Percentiles rank a stretch among this genome's conserved stretches.
phyloP scores from a whole-genome alignment of 2,888 invertebrate genomes.

The Chymomyza fuscimana region DNA sequence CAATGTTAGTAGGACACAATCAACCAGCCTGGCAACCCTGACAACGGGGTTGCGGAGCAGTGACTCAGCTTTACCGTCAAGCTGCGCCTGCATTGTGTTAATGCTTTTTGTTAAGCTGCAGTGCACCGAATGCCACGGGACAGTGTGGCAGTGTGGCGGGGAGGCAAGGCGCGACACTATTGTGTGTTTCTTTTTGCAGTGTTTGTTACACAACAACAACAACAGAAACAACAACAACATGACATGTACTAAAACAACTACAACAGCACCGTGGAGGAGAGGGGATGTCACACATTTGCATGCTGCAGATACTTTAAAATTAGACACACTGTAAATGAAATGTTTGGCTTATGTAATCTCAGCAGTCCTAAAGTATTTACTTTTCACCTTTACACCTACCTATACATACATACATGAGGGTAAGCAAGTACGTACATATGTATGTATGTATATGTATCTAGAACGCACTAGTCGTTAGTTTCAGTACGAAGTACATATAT shows the following conservation, averaged over 20 bases:
- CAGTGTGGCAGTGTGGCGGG: neutral
- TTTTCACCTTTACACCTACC: neutral
- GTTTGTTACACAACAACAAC: slow-evolving; percentile 56
- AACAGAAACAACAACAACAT: slow-evolving; percentile 25
- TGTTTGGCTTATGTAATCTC: slow-evolving; percentile 14
- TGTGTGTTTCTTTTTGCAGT: slow-evolving; percentile 65
- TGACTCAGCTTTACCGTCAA: slow-evolving; percentile 45
- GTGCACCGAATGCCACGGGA: neutral
- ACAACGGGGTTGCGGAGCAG: neutral
- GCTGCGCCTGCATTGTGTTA: slow-evolving; percentile 75
- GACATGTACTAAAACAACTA: slow-evolving; percentile 11
- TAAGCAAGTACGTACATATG: neutral
- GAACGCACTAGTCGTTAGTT: slow-evolving; percentile 21
- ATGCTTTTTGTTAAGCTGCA: slow-evolving; percentile 68
- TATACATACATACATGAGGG: neutral
- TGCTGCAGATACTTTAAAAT: slow-evolving; percentile 60
- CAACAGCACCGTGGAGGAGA: neutral
- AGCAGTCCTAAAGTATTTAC: neutral
- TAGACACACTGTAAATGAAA: slow-evolving; percentile 57
- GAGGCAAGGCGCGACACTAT: slow-evolving; percentile 42
- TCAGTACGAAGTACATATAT: slow-evolving; percentile 61
- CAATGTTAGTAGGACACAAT: slow-evolving; percentile 63
- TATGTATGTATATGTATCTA: neutral
- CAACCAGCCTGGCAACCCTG: neutral
- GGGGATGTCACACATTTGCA: neutral